phyloP scores from a whole-genome alignment of 2,113 vertebrate species.

The Malurus cyaneus region DNA sequence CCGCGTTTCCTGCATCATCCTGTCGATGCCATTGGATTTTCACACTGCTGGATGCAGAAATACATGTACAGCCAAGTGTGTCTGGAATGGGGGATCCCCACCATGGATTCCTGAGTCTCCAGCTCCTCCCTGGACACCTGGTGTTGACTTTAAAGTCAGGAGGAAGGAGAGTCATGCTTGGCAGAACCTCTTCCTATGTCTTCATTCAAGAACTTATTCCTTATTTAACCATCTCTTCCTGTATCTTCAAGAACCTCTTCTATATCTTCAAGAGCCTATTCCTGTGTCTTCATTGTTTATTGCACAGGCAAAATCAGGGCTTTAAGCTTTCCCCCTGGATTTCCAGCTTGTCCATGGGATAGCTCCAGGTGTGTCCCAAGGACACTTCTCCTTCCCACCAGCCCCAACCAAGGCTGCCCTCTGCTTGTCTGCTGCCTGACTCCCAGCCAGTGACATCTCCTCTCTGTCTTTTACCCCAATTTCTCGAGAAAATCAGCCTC shows the following conservation, averaged over 20 bases:
- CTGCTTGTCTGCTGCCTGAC: not conserved
- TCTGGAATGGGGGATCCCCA: not conserved
- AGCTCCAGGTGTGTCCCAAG: not conserved
- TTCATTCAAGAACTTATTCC: not conserved
- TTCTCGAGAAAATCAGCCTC: not conserved
- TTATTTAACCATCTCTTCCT: too few species aligned
- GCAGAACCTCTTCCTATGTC: not conserved
- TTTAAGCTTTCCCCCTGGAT: not conserved
- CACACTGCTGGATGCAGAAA: not conserved
- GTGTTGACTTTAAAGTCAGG: not conserved
- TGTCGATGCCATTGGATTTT: not conserved
- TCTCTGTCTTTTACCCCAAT: not conserved
- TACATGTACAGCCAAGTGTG: fast-evolving
- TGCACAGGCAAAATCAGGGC: not conserved
- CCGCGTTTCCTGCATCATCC: not conserved
- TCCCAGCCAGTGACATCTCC: not conserved
- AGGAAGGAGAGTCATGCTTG: not conserved
- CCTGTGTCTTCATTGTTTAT: too few species aligned
- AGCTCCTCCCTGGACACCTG: not conserved
- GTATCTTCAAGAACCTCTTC: not conserved
- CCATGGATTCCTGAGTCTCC: not conserved
- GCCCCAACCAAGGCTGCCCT: not conserved
- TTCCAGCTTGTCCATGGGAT: not conserved
- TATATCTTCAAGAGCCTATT: not conserved
- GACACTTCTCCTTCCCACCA: not conserved